Conservation (phyloP, 2,113 vertebrate genomes). For the Atractosteus spatula region DNA sequence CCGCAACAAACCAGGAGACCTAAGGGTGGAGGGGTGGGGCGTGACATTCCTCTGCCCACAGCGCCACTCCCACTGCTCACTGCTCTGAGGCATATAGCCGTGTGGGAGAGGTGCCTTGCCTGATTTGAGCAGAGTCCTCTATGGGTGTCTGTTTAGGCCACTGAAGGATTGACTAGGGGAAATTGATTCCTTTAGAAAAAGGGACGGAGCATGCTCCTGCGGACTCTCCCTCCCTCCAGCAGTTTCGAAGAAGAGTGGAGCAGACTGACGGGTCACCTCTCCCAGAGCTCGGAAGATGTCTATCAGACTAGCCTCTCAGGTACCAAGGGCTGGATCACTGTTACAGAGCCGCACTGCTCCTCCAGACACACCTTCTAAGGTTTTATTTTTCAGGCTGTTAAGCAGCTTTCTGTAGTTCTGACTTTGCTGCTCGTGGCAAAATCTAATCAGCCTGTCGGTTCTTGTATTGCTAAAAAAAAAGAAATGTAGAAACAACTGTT, state of each 20-base stretch:
- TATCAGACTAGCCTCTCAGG: slow-evolving; percentile 43
- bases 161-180: slow-evolving; percentile 13
- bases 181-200: slow-evolving; percentile 24
- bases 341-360: too few relatives aligned
- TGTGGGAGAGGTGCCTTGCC: neutral
- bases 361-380: neutral
- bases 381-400: too few relatives aligned
- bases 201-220: slow-evolving; percentile 68
- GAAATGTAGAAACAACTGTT: too few relatives aligned
- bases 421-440: too few relatives aligned
- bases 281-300: slow-evolving; percentile 40
- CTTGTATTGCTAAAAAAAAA: too few relatives aligned
- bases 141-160: slow-evolving; percentile 9
- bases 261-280: slow-evolving; percentile 48
- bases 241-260: slow-evolving; percentile 74
- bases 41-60: neutral
- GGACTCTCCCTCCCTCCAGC: slow-evolving; percentile 68
- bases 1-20: neutral
- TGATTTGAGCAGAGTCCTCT: too few relatives aligned
- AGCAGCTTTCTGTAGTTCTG: too few relatives aligned
- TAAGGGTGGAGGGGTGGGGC: neutral
- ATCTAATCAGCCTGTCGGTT: too few relatives aligned
- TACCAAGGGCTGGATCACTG: slow-evolving; percentile 25
- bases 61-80: slow-evolving; percentile 4
- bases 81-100: slow-evolving; percentile 6